phyloP scores from a whole-genome alignment of 2,888 invertebrate genomes.

The Teleogryllus oceanicus region DNA sequence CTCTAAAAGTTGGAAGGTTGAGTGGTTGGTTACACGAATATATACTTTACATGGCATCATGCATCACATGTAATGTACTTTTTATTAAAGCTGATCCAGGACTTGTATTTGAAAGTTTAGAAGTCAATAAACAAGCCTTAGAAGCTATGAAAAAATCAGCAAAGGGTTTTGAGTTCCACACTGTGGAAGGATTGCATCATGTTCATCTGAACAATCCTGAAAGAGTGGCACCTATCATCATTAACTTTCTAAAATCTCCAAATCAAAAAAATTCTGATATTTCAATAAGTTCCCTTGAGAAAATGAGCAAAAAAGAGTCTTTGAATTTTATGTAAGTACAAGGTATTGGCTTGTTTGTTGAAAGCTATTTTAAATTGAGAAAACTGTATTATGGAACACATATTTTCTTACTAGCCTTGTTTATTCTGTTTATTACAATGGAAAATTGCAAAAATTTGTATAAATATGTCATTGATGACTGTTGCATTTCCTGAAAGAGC shows the following conservation, averaged over 20 bases:
- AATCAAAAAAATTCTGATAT: background rate
- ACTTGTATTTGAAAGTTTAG: constrained; percentile 39
- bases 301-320: background rate
- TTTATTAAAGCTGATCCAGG: constrained; percentile 43
- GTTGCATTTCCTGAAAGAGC: no score
- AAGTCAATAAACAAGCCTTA: constrained; percentile 38
- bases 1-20: constrained; percentile 57
- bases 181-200: constrained; percentile 41
- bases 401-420: no score
- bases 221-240: constrained; percentile 40
- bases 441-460: no score
- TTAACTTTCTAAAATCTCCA: constrained; percentile 38
- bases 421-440: no score
- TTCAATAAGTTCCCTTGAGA: background rate
- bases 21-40: constrained; percentile 38
- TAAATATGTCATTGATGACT: no score
- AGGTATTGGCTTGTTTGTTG: no score
- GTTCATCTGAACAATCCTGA: constrained; percentile 42
- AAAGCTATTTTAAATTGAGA: no score
- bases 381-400: no score
- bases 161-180: constrained; percentile 38
- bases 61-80: constrained; percentile 42
- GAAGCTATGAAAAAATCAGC: constrained; percentile 38
- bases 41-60: constrained; percentile 38
- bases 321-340: no score